Percentiles rank a stretch among this genome's conserved stretches.
Evolutionary conservation across 2,888 invertebrate species (phyloP).

Genomic region (Balanococcus diminutus): DNA sequence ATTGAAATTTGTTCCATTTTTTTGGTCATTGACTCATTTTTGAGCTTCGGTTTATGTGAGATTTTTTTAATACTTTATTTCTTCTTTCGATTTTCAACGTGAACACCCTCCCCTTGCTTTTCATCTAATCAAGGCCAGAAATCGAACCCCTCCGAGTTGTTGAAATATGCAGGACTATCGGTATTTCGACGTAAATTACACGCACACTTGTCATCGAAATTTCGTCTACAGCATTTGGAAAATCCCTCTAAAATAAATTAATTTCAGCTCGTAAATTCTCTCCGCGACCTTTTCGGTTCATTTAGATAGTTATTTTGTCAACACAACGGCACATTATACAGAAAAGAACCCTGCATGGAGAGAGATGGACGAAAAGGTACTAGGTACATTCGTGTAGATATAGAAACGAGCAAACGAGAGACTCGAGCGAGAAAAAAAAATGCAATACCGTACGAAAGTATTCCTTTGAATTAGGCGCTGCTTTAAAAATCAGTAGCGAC

Average conservation of each 20-base stretch:
- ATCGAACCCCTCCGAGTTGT: too few species aligned
- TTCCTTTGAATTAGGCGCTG: conserved; percentile 25
- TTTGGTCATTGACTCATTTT: too few species aligned
- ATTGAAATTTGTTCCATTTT: too few species aligned
- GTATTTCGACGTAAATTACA: too few species aligned
- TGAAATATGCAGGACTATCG: too few species aligned
- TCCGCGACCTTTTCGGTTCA: neutral
- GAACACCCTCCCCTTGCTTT: too few species aligned
- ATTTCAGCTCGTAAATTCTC: neutral
- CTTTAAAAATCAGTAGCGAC: conserved; percentile 24
- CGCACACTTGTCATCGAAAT: neutral
- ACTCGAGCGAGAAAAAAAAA: neutral
- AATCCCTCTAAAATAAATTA: neutral
- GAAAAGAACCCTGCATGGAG: neutral
- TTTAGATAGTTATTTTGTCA: neutral
- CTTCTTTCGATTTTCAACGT: too few species aligned
- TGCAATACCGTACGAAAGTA: neutral
- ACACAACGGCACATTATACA: neutral
- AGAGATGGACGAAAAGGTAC: neutral
- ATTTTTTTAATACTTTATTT: too few species aligned
- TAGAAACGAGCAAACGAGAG: neutral
- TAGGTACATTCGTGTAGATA: neutral
- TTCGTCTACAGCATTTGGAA: neutral
- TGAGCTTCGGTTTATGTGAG: too few species aligned
- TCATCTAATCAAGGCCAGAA: too few species aligned